These are phyloP conservation scores for Dendronephthya gigantea DNA, from an alignment of 64 coral and sea anemone species.

Conservation along the genomic window DNA sequence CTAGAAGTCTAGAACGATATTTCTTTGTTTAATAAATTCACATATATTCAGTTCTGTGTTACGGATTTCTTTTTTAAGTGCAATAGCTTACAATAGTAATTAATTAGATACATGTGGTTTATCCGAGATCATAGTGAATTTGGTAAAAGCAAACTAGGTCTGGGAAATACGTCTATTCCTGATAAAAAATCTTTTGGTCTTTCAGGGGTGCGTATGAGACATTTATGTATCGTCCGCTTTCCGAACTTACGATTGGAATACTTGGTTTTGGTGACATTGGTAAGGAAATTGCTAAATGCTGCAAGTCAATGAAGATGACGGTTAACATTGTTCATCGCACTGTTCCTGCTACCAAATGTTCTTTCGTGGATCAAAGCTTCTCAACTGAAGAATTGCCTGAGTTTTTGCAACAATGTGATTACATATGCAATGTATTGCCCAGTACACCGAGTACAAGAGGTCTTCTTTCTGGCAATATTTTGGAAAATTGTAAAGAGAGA, in stretches of 20 bases:
- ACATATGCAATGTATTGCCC: conserved; percentile 72
- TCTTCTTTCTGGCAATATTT: conserved; percentile 57
- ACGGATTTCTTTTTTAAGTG: too few species aligned
- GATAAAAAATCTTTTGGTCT: too few species aligned
- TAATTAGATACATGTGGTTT: too few species aligned
- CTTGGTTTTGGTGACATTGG: conserved; percentile 83
- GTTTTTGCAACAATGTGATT: conserved; percentile 71
- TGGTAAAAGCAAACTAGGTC: too few species aligned
- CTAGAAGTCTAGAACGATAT: too few species aligned
- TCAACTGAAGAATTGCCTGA: conserved; percentile 36
- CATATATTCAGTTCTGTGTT: too few species aligned
- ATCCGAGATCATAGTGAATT: too few species aligned
- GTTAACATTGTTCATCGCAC: conserved; percentile 52
- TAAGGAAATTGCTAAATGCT: conserved; percentile 44
- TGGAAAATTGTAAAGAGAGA: conserved; percentile 57
- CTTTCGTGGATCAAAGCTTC: conserved; percentile 51
- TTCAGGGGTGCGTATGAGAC: too few species aligned
- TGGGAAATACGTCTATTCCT: too few species aligned
- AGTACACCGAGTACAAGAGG: conserved; percentile 56
- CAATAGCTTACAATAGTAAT: too few species aligned
- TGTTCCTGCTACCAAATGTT: conserved; percentile 8
- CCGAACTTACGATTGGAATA: conserved; percentile 64
- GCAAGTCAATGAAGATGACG: conserved; percentile 65
- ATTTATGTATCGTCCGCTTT: conserved; percentile 49
- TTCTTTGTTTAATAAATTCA: too few species aligned